Conservation (phyloP, 2,797 vertebrate species). For the Pachyuromys duprasi region DNA sequence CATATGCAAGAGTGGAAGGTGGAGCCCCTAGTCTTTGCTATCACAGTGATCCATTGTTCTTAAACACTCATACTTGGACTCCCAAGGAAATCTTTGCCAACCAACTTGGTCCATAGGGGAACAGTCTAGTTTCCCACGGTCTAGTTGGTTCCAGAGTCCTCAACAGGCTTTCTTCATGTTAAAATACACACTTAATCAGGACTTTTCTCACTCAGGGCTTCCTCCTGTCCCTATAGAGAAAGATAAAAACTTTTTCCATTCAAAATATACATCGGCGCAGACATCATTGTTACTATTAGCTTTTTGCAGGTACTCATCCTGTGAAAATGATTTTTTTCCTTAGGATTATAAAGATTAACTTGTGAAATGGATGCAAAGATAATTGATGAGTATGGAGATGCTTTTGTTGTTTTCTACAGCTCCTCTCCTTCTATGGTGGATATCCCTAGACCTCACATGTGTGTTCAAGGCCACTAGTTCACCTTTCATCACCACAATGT, state of each 20-base stretch:
- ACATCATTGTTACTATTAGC: neutral
- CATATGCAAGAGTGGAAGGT: neutral
- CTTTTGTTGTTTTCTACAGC: neutral
- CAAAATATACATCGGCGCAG: neutral
- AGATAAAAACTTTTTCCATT: neutral
- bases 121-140: neutral
- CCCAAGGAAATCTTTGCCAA: neutral
- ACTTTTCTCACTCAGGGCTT: neutral
- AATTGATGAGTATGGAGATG: neutral
- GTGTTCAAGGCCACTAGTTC: rapidly evolving
- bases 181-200: neutral
- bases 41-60: neutral
- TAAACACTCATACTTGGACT: neutral
- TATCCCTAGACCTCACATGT: neutral
- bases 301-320: neutral
- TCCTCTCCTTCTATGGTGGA: neutral
- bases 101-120: neutral
- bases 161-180: neutral
- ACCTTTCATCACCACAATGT: neutral
- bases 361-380: neutral
- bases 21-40: neutral
- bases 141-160: neutral
- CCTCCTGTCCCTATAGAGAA: too few species aligned
- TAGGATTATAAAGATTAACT: neutral
- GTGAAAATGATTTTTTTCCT: neutral